These are phyloP conservation scores for Galbula dea DNA, from an alignment of 2,113 vertebrate species.

Conservation along the genomic window DNA sequence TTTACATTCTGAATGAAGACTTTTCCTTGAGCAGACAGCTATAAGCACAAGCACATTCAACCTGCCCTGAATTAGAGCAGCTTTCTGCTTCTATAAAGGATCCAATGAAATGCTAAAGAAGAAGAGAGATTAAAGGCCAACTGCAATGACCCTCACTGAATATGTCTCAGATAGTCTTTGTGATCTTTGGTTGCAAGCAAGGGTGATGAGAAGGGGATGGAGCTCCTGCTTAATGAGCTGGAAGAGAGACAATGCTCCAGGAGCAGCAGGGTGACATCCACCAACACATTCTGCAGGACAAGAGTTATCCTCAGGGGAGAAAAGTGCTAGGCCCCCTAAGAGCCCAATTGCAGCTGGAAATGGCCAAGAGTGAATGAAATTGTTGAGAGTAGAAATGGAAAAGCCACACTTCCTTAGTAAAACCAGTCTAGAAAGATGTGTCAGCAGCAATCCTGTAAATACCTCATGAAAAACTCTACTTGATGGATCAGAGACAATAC, in stretches of 20 bases:
- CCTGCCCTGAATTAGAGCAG: background rate
- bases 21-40: background rate
- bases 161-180: background rate
- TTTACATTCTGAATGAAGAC: background rate
- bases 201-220: background rate
- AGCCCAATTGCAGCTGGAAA: background rate
- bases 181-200: background rate
- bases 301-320: background rate
- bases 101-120: slow-evolving; percentile 48
- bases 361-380: background rate
- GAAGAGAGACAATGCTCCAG: background rate
- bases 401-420: background rate
- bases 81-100: slow-evolving; percentile 9
- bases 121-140: slow-evolving; percentile 26
- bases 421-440: background rate
- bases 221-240: background rate
- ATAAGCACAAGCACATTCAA: background rate
- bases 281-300: background rate
- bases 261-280: background rate
- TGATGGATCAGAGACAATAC: background rate
- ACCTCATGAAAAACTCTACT: background rate
- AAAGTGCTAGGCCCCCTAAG: background rate
- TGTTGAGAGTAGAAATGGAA: background rate
- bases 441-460: background rate
- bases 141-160: background rate